Base-by-base conservation (phyloP, 1,140 invertebrate species). In the Hyphantria cunea region DNA sequence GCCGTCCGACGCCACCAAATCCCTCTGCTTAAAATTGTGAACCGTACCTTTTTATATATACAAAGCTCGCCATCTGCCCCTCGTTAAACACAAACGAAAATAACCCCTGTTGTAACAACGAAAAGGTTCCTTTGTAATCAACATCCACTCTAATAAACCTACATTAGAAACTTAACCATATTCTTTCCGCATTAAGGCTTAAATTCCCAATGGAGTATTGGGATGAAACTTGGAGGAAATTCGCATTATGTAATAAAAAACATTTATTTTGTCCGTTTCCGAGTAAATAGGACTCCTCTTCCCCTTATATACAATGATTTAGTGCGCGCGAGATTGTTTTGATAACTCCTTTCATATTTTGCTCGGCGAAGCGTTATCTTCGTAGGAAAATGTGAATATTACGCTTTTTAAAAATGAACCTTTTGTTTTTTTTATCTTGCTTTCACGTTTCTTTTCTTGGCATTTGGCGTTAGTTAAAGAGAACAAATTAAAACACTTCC, bases 251-350 rank as follows among this genome's bases (percentile, higher is more conserved):
- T 90, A 90, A 90, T 89, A 86, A 89, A 25, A 89, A 89, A 89
- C 84, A 86, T 89, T 88, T 89, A 87, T 90, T 90, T 87, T 87
- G 80, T 82, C 76, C 84, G 84, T 86, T 86, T 89, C 80, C 74
- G 78, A 88, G 87, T 88, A 90, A 89, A 87, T 84, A 89, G 78
- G 82, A 84, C 73, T 81, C 74, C 82, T 85, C 78, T 87, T 82
- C 87, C 87, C 84, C 84, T 85, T 90, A 87, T 90, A 77, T 90
- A 89, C 82, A 64, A 80, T 90, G 87, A 90, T 90, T 90, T 90
- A 90, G 84, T 88, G 82, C 82, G 76, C 82, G 70, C 68, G 78
- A 89, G 86, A 90, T 90, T 74, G 83, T 85, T 86, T 77, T 84
- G 86, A 89, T 90, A 90, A 87, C 74, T 89, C 79, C 74, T 85